Evolutionary conservation across 2,113 vertebrate genomes (phyloP).

Genomic region (Deroptyus accipitrinus): DNA sequence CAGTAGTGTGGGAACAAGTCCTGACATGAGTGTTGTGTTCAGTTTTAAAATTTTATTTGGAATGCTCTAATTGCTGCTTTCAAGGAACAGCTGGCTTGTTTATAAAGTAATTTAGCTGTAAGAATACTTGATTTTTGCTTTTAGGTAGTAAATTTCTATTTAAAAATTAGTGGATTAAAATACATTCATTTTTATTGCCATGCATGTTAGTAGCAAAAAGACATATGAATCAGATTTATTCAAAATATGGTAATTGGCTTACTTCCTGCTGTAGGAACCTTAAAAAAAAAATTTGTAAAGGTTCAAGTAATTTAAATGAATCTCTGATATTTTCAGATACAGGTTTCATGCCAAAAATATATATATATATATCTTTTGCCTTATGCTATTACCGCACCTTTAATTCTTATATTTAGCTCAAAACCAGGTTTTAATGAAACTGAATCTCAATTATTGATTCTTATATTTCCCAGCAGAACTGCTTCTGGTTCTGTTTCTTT

Average conservation of each 20-base stretch:
- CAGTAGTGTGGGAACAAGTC: not conserved
- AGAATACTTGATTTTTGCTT: not conserved
- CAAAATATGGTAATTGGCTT: not conserved
- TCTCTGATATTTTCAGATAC: not conserved
- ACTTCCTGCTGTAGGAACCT: not conserved
- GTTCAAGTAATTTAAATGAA: not conserved
- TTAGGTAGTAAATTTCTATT: not conserved
- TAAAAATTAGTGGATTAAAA: not conserved
- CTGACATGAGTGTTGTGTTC: not conserved
- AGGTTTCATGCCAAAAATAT: not conserved
- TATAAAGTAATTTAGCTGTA: not conserved
- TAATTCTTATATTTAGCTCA: not conserved
- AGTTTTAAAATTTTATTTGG: not conserved
- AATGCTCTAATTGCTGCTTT: not conserved
- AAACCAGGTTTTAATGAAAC: not conserved
- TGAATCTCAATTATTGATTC: not conserved
- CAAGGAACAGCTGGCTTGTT: not conserved
- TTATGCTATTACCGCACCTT: accelerated
- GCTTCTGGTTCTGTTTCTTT: not conserved
- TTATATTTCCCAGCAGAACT: not conserved
- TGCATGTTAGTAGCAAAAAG: not conserved
- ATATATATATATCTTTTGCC: not conserved
- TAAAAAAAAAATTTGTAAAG: not conserved
- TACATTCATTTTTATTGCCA: not conserved
- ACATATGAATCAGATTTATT: not conserved